Conservation (phyloP, 2,888 invertebrate species). For the Odontomyia ornata region DNA sequence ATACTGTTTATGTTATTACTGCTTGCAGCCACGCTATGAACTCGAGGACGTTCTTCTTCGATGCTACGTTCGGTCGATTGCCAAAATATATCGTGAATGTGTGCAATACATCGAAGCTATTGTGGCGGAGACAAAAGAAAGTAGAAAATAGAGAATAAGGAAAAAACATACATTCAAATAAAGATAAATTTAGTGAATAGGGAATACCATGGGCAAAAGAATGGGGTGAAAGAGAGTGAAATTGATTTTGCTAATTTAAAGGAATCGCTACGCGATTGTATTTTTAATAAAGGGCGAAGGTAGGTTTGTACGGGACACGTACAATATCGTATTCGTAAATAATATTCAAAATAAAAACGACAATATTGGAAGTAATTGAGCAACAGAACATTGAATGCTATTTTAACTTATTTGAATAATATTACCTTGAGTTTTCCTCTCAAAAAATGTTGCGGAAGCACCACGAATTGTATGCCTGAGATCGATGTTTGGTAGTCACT, state of each 20-base stretch:
- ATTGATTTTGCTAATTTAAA: too few species aligned
- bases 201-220: too few species aligned
- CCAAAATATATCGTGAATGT: conserved; percentile 73
- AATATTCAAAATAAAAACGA: too few species aligned
- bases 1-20: conserved; percentile 59
- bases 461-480: conserved; percentile 66
- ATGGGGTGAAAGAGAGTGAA: too few species aligned
- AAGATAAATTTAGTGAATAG: too few species aligned
- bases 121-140: background rate
- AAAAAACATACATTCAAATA: background rate
- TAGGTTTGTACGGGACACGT: too few species aligned
- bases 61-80: conserved; percentile 74
- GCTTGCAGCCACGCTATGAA: conserved; percentile 52
- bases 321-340: too few species aligned
- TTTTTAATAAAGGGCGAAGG: too few species aligned
- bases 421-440: conserved; percentile 67
- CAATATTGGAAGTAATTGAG: too few species aligned
- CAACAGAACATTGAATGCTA: too few species aligned
- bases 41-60: conserved; percentile 66
- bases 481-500: conserved; percentile 65
- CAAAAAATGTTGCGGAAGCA: conserved; percentile 66
- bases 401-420: too few species aligned
- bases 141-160: background rate
- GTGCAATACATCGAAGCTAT: conserved; percentile 73
- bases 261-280: too few species aligned